A percentile compares a stretch with the other conserved stretches of the same genome.
These are phyloP conservation scores for Sciaenops ocellatus DNA, from an alignment of 2,797 vertebrate genomes.

Conservation along the genomic window DNA sequence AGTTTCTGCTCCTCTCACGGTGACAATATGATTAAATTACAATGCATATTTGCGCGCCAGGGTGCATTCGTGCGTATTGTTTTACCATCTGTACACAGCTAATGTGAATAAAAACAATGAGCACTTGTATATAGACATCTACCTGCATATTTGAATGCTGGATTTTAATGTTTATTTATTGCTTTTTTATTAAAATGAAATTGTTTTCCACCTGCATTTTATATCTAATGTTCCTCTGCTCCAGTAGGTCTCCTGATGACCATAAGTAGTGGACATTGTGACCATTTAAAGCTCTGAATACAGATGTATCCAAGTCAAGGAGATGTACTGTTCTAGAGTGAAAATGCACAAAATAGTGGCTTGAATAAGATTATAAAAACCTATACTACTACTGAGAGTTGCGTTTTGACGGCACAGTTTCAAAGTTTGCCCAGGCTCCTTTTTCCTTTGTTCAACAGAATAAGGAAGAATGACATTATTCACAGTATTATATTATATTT, in stretches of 20 bases:
- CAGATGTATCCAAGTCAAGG: too few relatives aligned
- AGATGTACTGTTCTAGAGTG: background rate
- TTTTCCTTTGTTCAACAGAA: conserved; percentile 35
- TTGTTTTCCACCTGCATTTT: conserved; percentile 8
- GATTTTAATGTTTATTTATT: conserved; percentile 7
- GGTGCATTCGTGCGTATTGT: conserved; percentile 22
- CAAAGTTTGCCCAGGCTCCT: background rate
- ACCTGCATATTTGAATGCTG: background rate
- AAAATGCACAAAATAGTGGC: background rate
- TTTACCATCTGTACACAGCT: conserved; percentile 28
- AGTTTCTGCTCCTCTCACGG: conserved; percentile 9
- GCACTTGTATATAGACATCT: background rate
- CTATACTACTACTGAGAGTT: too few relatives aligned
- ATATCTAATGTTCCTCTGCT: background rate
- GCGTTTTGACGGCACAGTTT: background rate
- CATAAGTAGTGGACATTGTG: background rate
- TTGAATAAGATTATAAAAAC: background rate
- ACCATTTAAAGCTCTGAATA: too few relatives aligned
- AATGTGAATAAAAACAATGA: conserved; percentile 16
- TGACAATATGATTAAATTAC: conserved; percentile 29
- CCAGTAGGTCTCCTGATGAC: background rate
- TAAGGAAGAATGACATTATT: conserved; percentile 33
- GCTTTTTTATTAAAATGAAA: background rate
- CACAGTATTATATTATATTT: conserved; percentile 37
- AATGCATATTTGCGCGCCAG: background rate